Evolutionary conservation across 2,113 vertebrate species (phyloP).

Genomic region (Phrynocephalus versicolor): DNA sequence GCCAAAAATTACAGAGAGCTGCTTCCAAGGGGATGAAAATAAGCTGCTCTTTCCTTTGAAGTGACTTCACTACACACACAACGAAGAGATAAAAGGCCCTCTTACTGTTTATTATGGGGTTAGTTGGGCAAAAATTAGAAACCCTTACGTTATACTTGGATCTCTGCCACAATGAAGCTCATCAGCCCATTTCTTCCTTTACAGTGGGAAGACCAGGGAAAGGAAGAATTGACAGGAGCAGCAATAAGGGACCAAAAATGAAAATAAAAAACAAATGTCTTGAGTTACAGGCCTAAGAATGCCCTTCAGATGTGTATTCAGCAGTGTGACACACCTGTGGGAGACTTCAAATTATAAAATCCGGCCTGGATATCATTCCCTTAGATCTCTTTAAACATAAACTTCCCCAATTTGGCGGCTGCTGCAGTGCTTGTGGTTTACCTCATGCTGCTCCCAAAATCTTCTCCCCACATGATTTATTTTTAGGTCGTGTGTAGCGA

Average conservation of each 20-base stretch:
- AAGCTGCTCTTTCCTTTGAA: conserved; percentile 35
- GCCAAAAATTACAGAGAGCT: not conserved
- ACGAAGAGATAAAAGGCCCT: conserved; percentile 46
- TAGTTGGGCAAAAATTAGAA: conserved; percentile 38
- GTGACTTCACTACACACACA: conserved; percentile 31
- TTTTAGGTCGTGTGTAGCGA: not conserved
- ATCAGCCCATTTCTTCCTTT: conserved; percentile 4
- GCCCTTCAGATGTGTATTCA: not conserved
- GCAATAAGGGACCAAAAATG: not conserved
- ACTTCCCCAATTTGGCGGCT: not conserved
- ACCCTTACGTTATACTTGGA: conserved; percentile 21
- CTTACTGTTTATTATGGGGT: conserved; percentile 39
- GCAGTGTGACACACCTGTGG: not conserved
- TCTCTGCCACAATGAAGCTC: conserved; percentile 6
- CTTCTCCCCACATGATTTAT: not conserved
- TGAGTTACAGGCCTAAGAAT: not conserved
- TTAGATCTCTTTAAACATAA: not conserved
- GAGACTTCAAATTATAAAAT: not conserved
- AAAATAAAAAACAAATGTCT: not conserved
- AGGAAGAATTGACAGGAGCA: not conserved
- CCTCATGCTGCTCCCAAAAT: not conserved
- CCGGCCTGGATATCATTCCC: not conserved
- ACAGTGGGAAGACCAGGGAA: not conserved
- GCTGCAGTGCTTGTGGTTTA: not conserved
- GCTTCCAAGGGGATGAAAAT: conserved; percentile 31